Percentiles rank a stretch among this genome's conserved stretches.
phyloP scores from a whole-genome alignment of 1,140 invertebrate genomes.

The Drosophila miranda region DNA sequence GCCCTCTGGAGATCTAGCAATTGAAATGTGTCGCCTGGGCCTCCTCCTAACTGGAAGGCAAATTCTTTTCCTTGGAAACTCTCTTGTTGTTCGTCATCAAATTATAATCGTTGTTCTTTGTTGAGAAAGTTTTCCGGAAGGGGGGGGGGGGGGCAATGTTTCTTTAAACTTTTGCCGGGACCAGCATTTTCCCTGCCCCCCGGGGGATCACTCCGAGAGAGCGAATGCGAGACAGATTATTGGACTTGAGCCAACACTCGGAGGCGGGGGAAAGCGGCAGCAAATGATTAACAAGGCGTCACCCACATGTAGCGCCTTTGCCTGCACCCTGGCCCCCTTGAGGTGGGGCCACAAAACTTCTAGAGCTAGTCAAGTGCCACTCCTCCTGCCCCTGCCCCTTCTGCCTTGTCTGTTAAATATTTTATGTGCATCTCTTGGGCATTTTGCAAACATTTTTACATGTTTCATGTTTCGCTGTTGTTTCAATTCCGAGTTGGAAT shows the following conservation, averaged over 20 bases:
- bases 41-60: constrained; percentile 32
- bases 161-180: constrained; percentile 38
- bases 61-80: constrained; percentile 5
- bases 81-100: constrained; percentile 37
- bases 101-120: constrained; percentile 47
- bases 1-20: constrained; percentile 42
- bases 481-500: constrained; percentile 49
- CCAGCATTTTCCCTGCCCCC: not conserved
- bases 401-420: constrained; percentile 73
- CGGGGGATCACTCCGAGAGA: constrained; percentile 36
- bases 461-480: constrained; percentile 47
- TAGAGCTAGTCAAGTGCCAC: constrained; percentile 17
- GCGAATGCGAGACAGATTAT: constrained; percentile 56
- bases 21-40: constrained; percentile 75
- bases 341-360: constrained; percentile 41
- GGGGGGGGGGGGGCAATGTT: constrained; percentile 15
- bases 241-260: constrained; percentile 23
- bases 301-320: constrained; percentile 33
- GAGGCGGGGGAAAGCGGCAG: constrained; percentile 20
- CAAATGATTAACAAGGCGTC: constrained; percentile 72
- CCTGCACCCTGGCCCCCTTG: not conserved
- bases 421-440: constrained; percentile 80
- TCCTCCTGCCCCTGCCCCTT: not conserved
- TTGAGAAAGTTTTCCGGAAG: constrained; percentile 42
- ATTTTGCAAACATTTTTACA: constrained; percentile 80